Conservation (phyloP, 1,140 invertebrate species). For the Papilio polytes region DNA sequence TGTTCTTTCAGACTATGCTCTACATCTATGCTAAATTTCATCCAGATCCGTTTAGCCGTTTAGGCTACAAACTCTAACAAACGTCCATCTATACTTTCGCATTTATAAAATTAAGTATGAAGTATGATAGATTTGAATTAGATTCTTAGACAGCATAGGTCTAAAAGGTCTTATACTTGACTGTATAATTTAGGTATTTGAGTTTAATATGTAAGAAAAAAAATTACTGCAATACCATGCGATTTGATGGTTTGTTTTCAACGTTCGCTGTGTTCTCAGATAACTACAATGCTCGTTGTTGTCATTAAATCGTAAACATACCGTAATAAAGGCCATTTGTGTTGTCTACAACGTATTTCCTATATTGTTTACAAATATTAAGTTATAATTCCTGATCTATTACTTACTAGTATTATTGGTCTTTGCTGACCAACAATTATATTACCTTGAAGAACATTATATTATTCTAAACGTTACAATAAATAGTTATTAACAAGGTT, state of each 20-base stretch:
- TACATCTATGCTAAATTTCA: no score
- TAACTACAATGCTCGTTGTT: background rate
- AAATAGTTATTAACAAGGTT: background rate
- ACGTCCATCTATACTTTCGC: no score
- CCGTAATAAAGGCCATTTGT: slow-evolving; percentile 2
- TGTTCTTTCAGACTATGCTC: no score
- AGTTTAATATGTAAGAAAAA: no score
- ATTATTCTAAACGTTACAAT: slow-evolving; percentile 15
- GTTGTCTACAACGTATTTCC: background rate
- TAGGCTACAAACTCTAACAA: no score
- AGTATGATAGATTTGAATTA: no score
- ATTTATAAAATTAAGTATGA: no score
- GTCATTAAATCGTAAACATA: background rate
- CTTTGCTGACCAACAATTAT: background rate
- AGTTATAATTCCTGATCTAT: slow-evolving; percentile 15
- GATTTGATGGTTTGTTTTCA: background rate
- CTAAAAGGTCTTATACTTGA: no score
- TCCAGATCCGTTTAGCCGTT: no score
- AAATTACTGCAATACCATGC: no score
- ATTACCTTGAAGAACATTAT: slow-evolving; percentile 14
- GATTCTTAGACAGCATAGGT: no score
- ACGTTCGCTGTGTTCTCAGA: background rate
- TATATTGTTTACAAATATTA: slow-evolving; percentile 7
- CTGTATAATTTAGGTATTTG: no score
- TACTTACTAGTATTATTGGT: slow-evolving; percentile 1